Evolutionary conservation across 2,888 invertebrate genomes (phyloP).

Genomic region (Acleris emargana): DNA sequence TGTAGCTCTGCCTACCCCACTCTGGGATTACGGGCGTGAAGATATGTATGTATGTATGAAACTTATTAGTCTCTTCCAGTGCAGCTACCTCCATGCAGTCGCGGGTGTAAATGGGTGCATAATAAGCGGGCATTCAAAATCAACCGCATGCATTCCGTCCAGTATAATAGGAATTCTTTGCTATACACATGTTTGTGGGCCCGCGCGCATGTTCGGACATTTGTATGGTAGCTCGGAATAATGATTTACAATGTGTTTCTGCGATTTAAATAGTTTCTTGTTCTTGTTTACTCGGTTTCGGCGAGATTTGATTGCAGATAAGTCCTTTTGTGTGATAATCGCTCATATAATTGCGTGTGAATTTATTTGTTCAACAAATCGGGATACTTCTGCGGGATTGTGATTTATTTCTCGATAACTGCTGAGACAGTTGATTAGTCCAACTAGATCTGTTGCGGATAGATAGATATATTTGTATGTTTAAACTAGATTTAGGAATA

Average conservation of each 20-base stretch:
- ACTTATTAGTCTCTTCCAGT: constrained; percentile 41
- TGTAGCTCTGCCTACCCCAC: too few species aligned
- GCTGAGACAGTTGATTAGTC: too few species aligned
- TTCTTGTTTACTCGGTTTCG: constrained; percentile 33
- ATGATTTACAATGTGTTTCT: constrained; percentile 75
- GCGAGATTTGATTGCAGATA: constrained; percentile 31
- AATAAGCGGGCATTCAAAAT: constrained; percentile 82
- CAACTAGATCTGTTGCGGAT: too few species aligned
- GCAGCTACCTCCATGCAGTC: constrained; percentile 15
- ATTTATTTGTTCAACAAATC: neutral
- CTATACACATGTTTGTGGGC: constrained; percentile 75
- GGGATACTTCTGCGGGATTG: neutral
- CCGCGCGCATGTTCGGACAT: constrained; percentile 66
- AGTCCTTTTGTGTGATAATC: constrained; percentile 33
- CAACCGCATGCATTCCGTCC: constrained; percentile 73
- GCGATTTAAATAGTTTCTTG: constrained; percentile 42
- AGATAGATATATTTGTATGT: too few species aligned
- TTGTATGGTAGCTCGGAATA: constrained; percentile 76
- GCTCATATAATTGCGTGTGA: constrained; percentile 23
- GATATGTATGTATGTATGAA: too few species aligned
- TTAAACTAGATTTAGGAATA: too few species aligned
- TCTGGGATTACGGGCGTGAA: too few species aligned
- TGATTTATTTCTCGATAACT: too few species aligned
- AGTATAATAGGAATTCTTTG: constrained; percentile 76
- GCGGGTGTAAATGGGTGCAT: constrained; percentile 83